Evolutionary conservation across 2,888 invertebrate genomes (phyloP), one percentile per base, ranked within the genome.

Genomic region (Lacanobia wlatinum): DNA sequence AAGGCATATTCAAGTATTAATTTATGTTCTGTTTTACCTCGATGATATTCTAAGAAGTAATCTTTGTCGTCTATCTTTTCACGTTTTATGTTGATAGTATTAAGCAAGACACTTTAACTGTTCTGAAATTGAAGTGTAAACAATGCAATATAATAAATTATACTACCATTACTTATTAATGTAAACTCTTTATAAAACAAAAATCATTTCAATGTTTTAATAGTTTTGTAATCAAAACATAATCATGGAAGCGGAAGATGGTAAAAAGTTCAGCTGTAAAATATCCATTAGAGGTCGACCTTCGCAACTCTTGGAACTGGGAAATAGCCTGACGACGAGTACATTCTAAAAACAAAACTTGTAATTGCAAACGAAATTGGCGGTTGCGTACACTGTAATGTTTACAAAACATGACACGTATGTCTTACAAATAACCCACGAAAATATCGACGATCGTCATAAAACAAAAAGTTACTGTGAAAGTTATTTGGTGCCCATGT

Each of bases 231-330:
- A 73, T 73, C 52, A 75, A 75, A 76, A 76, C 70, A 71, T 50
- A 68, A 68, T 68, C 69, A 64, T 78, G 65, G 53, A 86, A 72
- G 82, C 83, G 81, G 85, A 86, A 85, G 83, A 85, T 80, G 65
- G 52, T 67, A 82, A 85, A 82, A 84, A 78, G 80, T 80, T 84
- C 60, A 59, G 67, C 83, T 84, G 84, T 83, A 83, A 83, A 84
- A 79, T 78, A 84, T 82, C 84, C 79, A 87, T 84, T 86, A 83
- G 76, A 69, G 75, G 68, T 71, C 78, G 86, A 86, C 88, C 89
- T 88, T 88, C 84, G 73, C 76, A 83, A 82, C 82, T 83, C 82
- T 82, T 76, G 72, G 66, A 74, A 78, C 78, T 83, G 81, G 80
- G 67, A 82, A 83, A 82, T 72, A 80, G 72, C 38, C 52, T 53